Evolutionary conservation across 2,797 vertebrate genomes (phyloP).

Genomic region (Lophius americanus): DNA sequence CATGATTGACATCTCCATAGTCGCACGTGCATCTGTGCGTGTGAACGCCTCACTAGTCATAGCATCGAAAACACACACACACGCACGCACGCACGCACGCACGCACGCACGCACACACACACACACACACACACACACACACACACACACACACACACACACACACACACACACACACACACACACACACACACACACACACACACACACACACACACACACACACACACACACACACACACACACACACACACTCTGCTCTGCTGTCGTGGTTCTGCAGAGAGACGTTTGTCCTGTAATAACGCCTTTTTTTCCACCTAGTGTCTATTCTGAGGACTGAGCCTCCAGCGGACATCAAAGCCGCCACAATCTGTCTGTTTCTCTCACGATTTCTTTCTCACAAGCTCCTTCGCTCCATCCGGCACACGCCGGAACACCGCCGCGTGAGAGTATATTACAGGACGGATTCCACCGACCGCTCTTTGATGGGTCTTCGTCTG

Average conservation of each 20-base stretch:
- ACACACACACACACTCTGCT: constrained; percentile 20
- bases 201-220: constrained; percentile 28
- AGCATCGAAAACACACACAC: constrained; percentile 31
- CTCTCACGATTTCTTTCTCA: constrained; percentile 73
- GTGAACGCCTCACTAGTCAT: constrained; percentile 41
- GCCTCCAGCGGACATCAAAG: constrained; percentile 72
- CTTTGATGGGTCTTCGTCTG: constrained; percentile 54
- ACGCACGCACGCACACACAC: no score
- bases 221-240: constrained; percentile 11
- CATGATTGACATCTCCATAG: constrained; percentile 72
- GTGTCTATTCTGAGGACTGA: constrained; percentile 72
- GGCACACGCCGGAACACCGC: constrained; percentile 68
- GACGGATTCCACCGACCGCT: constrained; percentile 25
- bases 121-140: constrained; percentile 14
- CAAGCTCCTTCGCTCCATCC: constrained; percentile 51
- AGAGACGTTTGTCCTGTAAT: constrained; percentile 66
- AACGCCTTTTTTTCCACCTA: constrained; percentile 54
- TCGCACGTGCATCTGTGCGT: constrained; percentile 66
- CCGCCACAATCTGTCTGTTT: constrained; percentile 75
- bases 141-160: not conserved
- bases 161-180: not conserved
- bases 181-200: constrained; percentile 13
- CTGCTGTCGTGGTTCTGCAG: constrained; percentile 67
- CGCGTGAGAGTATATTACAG: constrained; percentile 41
- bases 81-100: no score